phyloP scores from a whole-genome alignment of 2,797 vertebrate species.

The Paratrypauchen microcephalus region DNA sequence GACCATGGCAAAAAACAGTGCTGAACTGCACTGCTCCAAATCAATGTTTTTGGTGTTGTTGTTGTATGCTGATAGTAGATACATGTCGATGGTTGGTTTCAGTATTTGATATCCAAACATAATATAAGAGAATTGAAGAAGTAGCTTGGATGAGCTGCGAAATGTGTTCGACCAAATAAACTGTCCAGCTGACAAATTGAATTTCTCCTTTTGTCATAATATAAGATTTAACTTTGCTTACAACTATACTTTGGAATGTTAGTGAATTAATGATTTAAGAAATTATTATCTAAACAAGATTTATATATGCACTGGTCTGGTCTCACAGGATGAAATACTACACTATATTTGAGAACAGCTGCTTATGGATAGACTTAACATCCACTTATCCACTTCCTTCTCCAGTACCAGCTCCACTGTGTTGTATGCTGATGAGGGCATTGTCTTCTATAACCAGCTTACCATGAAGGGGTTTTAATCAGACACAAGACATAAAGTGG shows the following conservation, averaged over 20 bases:
- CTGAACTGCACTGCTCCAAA: background rate
- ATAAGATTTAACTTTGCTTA: too few species aligned
- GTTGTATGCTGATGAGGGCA: constrained; percentile 36
- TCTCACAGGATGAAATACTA: background rate
- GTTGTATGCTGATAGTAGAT: background rate
- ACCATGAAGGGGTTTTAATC: constrained; percentile 40
- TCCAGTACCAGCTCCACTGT: constrained; percentile 21
- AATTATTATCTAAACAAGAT: too few species aligned
- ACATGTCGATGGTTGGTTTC: too few species aligned
- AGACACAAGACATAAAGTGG: constrained; percentile 45
- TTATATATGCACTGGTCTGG: too few species aligned
- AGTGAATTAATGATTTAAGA: too few species aligned
- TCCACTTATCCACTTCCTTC: constrained; percentile 18
- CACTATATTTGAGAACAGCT: background rate
- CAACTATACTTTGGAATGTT: too few species aligned
- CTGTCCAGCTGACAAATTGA: too few species aligned
- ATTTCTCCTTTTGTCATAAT: too few species aligned
- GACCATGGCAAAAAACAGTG: constrained; percentile 46
- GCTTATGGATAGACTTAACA: background rate
- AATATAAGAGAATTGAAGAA: too few species aligned
- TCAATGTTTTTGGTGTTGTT: constrained; percentile 1
- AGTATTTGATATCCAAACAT: too few species aligned
- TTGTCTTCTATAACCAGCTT: constrained; percentile 47
- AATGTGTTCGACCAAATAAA: too few species aligned
- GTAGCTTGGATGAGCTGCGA: too few species aligned